phyloP scores from a whole-genome alignment of 2,888 invertebrate genomes.

The Diabrotica balteata region DNA sequence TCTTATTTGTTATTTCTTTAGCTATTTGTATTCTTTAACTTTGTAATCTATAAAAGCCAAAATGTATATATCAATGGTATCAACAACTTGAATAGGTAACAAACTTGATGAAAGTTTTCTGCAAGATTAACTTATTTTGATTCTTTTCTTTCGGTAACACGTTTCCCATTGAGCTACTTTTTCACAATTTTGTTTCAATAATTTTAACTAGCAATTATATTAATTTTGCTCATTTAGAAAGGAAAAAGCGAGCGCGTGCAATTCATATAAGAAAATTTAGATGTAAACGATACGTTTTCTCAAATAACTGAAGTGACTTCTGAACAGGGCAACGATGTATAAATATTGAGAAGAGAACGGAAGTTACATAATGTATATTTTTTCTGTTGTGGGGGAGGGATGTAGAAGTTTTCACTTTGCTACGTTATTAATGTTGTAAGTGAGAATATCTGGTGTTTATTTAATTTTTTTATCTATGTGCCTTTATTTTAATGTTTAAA shows the following conservation, averaged over 20 bases:
- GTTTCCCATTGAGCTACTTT: neutral
- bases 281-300: slow-evolving; percentile 13
- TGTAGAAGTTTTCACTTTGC: too few relatives aligned
- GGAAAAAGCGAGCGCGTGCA: slow-evolving; percentile 24
- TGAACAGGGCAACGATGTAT: slow-evolving; percentile 24
- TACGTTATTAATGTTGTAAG: too few relatives aligned
- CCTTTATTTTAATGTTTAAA: too few relatives aligned
- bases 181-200: neutral
- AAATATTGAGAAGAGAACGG: slow-evolving; percentile 15
- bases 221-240: slow-evolving; percentile 25
- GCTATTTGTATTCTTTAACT: too few relatives aligned
- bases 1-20: too few relatives aligned
- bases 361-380: slow-evolving; percentile 15
- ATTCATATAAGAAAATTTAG: slow-evolving; percentile 21
- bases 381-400: neutral
- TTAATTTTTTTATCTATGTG: too few relatives aligned
- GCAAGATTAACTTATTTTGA: slow-evolving; percentile 2
- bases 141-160: neutral
- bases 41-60: too few relatives aligned
- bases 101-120: neutral
- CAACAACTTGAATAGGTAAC: too few relatives aligned
- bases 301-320: slow-evolving; percentile 17
- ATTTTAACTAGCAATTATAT: neutral
- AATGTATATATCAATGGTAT: too few relatives aligned
- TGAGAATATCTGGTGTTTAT: too few relatives aligned